A percentile compares a stretch with the other conserved stretches of the same genome.
phyloP scores from a whole-genome alignment of 2,113 vertebrate genomes.

The Aptenodytes forsteri region DNA sequence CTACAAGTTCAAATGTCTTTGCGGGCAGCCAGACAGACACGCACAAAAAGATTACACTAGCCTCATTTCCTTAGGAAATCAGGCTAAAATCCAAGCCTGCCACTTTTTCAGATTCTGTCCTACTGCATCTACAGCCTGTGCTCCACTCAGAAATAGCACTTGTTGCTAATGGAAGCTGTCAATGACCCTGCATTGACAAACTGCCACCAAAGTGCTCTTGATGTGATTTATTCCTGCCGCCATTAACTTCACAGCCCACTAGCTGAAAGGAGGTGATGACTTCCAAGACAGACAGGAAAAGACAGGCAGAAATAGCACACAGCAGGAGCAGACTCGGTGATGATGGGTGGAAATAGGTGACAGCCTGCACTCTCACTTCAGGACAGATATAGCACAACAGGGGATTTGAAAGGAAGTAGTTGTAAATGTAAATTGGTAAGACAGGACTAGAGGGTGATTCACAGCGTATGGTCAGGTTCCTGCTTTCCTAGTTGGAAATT shows the following conservation, averaged over 20 bases:
- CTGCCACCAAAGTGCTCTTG: constrained; percentile 47
- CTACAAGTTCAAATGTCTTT: background rate
- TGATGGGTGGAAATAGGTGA: constrained; percentile 59
- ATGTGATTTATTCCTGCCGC: constrained; percentile 58
- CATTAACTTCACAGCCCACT: constrained; percentile 57
- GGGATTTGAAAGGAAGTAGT: constrained; percentile 24
- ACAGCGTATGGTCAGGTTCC: background rate
- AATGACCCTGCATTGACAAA: constrained; percentile 45
- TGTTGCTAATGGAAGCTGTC: constrained; percentile 44
- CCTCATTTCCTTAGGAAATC: background rate
- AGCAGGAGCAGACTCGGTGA: background rate
- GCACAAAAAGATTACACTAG: background rate
- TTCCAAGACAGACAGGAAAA: constrained; percentile 63
- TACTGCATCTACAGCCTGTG: background rate
- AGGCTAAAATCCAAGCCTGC: background rate
- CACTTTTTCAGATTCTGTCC: constrained; percentile 10
- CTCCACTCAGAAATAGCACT: constrained; percentile 18
- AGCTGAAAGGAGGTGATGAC: constrained; percentile 45
- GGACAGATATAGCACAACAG: constrained; percentile 5
- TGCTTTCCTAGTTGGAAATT: background rate
- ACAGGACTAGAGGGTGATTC: background rate
- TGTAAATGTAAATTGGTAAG: background rate
- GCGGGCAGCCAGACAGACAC: background rate
- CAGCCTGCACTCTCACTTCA: constrained; percentile 5
- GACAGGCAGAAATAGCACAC: constrained; percentile 53